Base-by-base conservation (phyloP, 2,113 vertebrate species). In the Salminus brasiliensis region DNA sequence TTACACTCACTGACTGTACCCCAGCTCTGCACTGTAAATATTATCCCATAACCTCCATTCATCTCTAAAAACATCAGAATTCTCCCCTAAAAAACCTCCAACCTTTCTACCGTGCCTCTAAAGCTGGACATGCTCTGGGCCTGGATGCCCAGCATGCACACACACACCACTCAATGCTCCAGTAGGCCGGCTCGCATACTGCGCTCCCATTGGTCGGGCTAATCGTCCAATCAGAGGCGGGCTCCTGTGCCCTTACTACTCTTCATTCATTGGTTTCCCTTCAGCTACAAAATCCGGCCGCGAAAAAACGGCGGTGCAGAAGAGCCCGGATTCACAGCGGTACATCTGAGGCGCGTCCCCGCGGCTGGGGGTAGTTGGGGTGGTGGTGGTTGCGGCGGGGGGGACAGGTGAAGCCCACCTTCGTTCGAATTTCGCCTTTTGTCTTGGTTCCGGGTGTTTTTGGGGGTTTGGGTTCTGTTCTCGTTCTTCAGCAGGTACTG, bases 221-320 rank as follows among this genome's bases (percentile, higher is more conserved):
- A 10, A 23, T 32, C 0, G 66, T 21, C 93, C 92, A 93, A 93
- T 92, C 89, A 88, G 79, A 74, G 76, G 0, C 71, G 78, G 0
- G 78, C 70, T 66, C 62, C 59, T 81, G 60, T 67, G 67, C 83
- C 74, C 70, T 77, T 85, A 87, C 88, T 83, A 85, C 85, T 81
- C 87, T 88, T 75, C 89, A 78, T 87, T 92, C 91, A 93, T 93
- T 93, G 93, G 91, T 87, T 92, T 86, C 53, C 34, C 74, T 15
- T 39, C 75, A 57, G 67, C 78, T 92, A 90, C 87, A 86, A 92
- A 92, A 87, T 55, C 84, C 88, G 86, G 81, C 89, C 91, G 90
- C 91, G 89, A 92, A 91, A 82, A 80, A 78, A 41, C 75, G 78
- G 21, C 5, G 30, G 13, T 21, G 21, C 2, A 8, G 62, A 21